Percentiles rank a stretch among this genome's conserved stretches.
Conservation (phyloP, 2,113 vertebrate genomes). For the Tichodroma muraria region DNA sequence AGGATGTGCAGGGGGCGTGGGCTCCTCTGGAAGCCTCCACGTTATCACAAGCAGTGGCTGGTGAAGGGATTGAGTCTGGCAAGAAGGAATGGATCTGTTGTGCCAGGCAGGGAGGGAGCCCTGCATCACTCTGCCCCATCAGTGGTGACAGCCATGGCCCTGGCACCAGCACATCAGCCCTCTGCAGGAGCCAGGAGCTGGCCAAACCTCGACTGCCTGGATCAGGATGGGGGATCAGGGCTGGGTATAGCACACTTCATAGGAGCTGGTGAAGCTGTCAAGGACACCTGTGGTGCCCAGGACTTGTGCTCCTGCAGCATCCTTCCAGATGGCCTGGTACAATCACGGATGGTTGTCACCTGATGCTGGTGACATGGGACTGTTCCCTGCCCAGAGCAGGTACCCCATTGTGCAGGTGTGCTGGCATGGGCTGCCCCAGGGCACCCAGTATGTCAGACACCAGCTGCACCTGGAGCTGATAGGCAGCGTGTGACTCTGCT, state of each 20-base stretch:
- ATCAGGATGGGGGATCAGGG: not conserved
- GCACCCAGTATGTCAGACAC: not conserved
- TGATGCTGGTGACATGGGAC: not conserved
- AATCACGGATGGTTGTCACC: rapidly evolving
- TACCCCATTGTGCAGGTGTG: rapidly evolving
- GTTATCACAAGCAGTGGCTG: not conserved
- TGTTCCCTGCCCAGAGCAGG: not conserved
- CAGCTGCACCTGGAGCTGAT: not conserved
- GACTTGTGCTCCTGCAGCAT: rapidly evolving
- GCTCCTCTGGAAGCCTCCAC: not conserved
- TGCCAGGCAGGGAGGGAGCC: not conserved
- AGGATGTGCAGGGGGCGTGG: rapidly evolving
- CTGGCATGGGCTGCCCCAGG: not conserved
- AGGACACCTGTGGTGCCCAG: not conserved
- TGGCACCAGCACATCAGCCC: not conserved
- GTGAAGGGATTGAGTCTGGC: not conserved
- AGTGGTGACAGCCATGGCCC: not conserved
- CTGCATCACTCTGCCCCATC: not conserved
- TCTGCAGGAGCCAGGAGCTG: not conserved
- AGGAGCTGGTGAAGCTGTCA: not conserved
- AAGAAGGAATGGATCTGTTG: not conserved
- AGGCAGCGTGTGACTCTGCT: not conserved
- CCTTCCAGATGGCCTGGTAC: not conserved
- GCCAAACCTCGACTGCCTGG: rapidly evolving
- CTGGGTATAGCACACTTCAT: not conserved